phyloP scores from a whole-genome alignment of 2,888 invertebrate genomes.

The Gerosis bhagava region DNA sequence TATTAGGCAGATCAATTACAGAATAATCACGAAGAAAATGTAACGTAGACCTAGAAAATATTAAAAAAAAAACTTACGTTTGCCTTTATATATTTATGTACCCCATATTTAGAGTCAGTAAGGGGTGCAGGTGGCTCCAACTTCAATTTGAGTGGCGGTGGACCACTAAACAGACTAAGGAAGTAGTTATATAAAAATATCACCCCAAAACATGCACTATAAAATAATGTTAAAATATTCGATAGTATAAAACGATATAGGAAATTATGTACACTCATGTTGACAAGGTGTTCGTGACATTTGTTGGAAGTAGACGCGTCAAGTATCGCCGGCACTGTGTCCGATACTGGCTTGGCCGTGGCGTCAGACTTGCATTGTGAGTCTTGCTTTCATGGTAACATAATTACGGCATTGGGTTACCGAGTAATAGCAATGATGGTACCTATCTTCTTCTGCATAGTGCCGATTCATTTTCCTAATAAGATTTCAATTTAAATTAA shows the following conservation, averaged over 20 bases:
- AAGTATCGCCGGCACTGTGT: constrained; percentile 3
- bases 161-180: constrained; percentile 31
- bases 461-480: too few relatives aligned
- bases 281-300: constrained; percentile 9
- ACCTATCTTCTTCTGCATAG: too few relatives aligned
- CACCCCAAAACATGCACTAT: constrained; percentile 17
- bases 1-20: too few relatives aligned
- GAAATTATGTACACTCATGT: constrained; percentile 26
- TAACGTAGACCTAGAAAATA: not conserved
- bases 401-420: too few relatives aligned
- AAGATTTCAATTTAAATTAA: too few relatives aligned
- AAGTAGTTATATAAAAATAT: constrained; percentile 24
- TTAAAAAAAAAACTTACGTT: constrained; percentile 65
- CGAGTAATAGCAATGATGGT: too few relatives aligned
- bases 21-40: too few relatives aligned
- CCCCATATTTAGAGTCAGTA: constrained; percentile 73
- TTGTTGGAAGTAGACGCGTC: constrained; percentile 4
- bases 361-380: not conserved
- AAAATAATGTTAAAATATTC: constrained; percentile 30
- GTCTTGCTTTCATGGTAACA: not conserved
- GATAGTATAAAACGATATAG: constrained; percentile 29
- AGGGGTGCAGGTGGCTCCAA: constrained; percentile 71
- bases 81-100: constrained; percentile 77
- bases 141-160: constrained; percentile 27
- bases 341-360: constrained; percentile 4